Percentiles rank a stretch among this genome's conserved stretches.
Conservation (phyloP, 2,888 invertebrate genomes). For the Cephus sareptanus region DNA sequence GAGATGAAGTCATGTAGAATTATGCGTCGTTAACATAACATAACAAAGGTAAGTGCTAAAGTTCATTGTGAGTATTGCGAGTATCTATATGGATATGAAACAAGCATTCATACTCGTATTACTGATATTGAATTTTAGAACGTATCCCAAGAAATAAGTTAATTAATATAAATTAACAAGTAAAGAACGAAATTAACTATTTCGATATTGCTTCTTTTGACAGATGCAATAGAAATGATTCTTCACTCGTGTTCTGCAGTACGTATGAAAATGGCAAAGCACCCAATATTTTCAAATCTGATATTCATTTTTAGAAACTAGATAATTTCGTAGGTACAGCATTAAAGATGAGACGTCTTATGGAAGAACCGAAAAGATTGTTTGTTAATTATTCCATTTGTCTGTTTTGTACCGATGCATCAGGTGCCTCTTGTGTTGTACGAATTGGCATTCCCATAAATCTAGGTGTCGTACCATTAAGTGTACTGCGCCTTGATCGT, state of each 20-base stretch:
- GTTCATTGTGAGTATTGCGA: not conserved
- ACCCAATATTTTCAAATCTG: not conserved
- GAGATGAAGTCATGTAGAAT: not conserved
- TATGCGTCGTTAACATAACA: not conserved
- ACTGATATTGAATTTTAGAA: not conserved
- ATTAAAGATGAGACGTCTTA: not conserved
- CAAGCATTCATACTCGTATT: not conserved
- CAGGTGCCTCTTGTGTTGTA: conserved; percentile 47
- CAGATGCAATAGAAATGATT: not conserved
- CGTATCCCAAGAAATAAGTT: not conserved
- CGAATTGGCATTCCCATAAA: conserved; percentile 86
- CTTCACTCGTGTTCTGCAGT: not conserved
- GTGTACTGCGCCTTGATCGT: conserved; percentile 34
- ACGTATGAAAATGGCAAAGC: not conserved
- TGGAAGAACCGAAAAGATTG: not conserved
- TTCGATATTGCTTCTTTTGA: not conserved
- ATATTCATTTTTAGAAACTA: not conserved
- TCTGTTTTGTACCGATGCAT: conserved; percentile 20
- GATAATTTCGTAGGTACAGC: not conserved
- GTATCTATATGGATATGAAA: not conserved
- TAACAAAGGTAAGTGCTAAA: not conserved
- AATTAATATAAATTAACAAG: not conserved
- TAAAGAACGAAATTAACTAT: not conserved
- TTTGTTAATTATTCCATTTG: not conserved
- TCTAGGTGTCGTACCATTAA: conserved; percentile 61